Evolutionary conservation across 2,888 invertebrate species (phyloP).

Genomic region (Thumatha senex): DNA sequence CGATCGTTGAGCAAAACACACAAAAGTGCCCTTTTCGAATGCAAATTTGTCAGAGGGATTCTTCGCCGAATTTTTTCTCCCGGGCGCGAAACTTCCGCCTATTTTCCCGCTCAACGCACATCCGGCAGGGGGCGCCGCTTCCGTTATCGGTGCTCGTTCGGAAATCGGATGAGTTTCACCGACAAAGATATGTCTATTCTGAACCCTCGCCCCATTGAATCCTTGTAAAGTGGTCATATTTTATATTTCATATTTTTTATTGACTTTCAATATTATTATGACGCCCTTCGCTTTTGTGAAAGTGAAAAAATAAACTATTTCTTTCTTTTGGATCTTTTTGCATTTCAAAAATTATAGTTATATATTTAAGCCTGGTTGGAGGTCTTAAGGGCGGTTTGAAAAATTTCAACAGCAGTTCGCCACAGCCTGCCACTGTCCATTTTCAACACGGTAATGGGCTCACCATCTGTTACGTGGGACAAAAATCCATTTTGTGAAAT

Average conservation of each 20-base stretch:
- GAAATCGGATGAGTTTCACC: constrained; percentile 69
- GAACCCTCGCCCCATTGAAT: constrained; percentile 61
- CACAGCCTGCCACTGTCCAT: no score
- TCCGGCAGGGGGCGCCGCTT: constrained; percentile 68
- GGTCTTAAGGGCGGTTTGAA: no score
- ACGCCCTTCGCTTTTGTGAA: constrained; percentile 9
- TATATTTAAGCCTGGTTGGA: no score
- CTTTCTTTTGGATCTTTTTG: background rate
- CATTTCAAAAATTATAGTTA: no score
- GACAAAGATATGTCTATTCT: constrained; percentile 63
- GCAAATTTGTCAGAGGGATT: constrained; percentile 76
- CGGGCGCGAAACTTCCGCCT: constrained; percentile 76
- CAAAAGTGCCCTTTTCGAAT: constrained; percentile 78
- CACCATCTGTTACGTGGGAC: no score
- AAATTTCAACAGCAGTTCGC: no score
- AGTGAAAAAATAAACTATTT: constrained; percentile 1
- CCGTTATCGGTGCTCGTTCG: constrained; percentile 69
- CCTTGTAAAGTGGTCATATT: constrained; percentile 58
- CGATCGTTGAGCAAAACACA: constrained; percentile 70
- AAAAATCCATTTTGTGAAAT: no score
- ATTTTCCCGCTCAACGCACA: constrained; percentile 80
- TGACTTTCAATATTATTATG: constrained; percentile 52
- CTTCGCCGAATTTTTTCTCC: constrained; percentile 68
- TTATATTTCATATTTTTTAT: constrained; percentile 70
- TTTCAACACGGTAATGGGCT: no score